These are phyloP conservation scores for Lithophane socia DNA, from an alignment of 2,888 invertebrate species.

Conservation along the genomic window DNA sequence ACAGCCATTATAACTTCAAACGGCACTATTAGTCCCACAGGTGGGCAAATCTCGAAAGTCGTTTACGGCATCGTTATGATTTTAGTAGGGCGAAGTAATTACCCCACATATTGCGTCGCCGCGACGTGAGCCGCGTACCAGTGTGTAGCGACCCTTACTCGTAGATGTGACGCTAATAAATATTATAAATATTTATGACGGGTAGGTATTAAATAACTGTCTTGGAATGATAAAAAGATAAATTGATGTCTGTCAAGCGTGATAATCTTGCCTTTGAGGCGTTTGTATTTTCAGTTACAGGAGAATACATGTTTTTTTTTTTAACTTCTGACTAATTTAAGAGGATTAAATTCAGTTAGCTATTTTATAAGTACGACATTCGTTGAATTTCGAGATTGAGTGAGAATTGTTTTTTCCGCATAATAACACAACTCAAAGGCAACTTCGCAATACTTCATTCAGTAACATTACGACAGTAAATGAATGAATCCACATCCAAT, in stretches of 20 bases:
- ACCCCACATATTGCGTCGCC: slow-evolving; percentile 55
- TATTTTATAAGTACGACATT: not conserved
- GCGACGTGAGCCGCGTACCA: slow-evolving; percentile 59
- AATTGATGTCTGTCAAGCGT: not conserved
- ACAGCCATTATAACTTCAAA: slow-evolving; percentile 52
- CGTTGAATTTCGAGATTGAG: not conserved
- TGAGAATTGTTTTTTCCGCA: not conserved
- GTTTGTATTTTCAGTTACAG: not conserved
- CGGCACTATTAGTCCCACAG: slow-evolving; percentile 56
- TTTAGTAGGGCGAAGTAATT: slow-evolving; percentile 66
- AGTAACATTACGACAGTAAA: slow-evolving; percentile 1
- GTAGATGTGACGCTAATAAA: slow-evolving; percentile 20
- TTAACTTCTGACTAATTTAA: not conserved
- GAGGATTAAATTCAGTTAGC: not conserved
- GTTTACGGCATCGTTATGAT: slow-evolving; percentile 62
- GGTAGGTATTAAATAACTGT: not conserved
- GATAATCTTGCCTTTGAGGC: not conserved
- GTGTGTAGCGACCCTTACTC: slow-evolving; percentile 32
- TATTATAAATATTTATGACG: slow-evolving; percentile 23
- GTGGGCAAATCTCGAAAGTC: slow-evolving; percentile 63
- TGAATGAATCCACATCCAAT: slow-evolving; percentile 34
- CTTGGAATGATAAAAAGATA: not conserved
- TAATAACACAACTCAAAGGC: not conserved
- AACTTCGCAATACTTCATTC: not conserved
- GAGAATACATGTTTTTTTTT: not conserved